Conservation (phyloP, 1,140 invertebrate genomes). For the Neodiprion lecontei region DNA sequence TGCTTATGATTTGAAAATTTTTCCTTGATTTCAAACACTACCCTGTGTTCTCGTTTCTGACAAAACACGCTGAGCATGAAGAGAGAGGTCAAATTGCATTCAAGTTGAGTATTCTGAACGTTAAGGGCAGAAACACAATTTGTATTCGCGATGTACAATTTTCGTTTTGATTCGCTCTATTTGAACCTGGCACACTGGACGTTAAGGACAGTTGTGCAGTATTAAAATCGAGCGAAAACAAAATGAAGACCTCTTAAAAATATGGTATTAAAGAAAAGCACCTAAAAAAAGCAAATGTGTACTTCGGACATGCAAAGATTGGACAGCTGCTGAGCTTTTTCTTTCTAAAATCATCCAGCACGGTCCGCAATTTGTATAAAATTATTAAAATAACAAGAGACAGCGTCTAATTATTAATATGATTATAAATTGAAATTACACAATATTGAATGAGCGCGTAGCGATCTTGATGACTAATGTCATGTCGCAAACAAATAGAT, state of each 20-base stretch:
- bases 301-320: slow-evolving; percentile 4
- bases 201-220: slow-evolving; percentile 5
- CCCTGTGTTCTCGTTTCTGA: neutral
- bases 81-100: neutral
- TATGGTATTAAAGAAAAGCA: neutral
- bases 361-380: slow-evolving; percentile 1
- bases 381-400: slow-evolving; percentile 3
- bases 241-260: neutral
- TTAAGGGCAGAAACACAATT: neutral
- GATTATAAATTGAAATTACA: slow-evolving; percentile 1
- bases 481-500: neutral
- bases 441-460: slow-evolving; percentile 7
- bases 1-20: neutral
- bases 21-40: neutral
- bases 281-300: neutral
- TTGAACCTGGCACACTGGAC: neutral
- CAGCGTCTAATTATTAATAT: slow-evolving; percentile 1
- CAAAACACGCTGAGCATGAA: neutral
- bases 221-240: neutral
- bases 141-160: slow-evolving; percentile 1
- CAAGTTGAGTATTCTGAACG: neutral
- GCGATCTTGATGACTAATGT: neutral
- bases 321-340: neutral
- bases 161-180: neutral
- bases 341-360: neutral